Conservation (phyloP, 2,888 invertebrate species). For the Stegana nigrithorax region DNA sequence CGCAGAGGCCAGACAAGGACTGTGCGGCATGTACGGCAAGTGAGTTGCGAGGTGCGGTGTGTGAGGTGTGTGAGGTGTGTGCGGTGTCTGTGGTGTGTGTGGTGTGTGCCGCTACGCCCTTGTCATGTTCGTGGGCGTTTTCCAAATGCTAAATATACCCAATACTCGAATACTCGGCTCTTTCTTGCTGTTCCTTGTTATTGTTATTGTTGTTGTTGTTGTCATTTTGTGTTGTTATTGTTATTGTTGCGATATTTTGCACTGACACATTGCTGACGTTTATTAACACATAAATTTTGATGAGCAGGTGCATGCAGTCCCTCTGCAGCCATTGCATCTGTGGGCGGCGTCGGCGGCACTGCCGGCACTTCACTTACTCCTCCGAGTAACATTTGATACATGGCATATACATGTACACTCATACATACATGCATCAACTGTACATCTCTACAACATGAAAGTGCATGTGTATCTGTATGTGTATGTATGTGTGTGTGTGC, state of each 20-base stretch:
- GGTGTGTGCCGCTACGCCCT: too few relatives aligned
- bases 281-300: slow-evolving; percentile 51
- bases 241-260: slow-evolving; percentile 11
- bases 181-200: too few relatives aligned
- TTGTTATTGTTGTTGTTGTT: too few relatives aligned
- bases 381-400: too few relatives aligned
- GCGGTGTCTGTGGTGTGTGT: too few relatives aligned
- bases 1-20: too few relatives aligned
- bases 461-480: not conserved
- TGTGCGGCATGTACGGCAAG: too few relatives aligned
- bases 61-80: too few relatives aligned
- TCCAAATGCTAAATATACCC: not conserved
- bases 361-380: too few relatives aligned
- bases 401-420: too few relatives aligned
- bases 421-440: not conserved
- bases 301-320: slow-evolving; percentile 47
- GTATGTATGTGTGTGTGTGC: not conserved
- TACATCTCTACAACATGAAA: not conserved
- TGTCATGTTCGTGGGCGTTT: not conserved
- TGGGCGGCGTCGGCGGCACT: not conserved
- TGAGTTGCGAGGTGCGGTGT: too few relatives aligned
- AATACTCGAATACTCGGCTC: too few relatives aligned
- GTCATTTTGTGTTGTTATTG: not conserved
- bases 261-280: slow-evolving; percentile 47
- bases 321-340: not conserved